Evolutionary conservation across 30 jellyfish, hydroid and myxozoan species (phyloP).

Genomic region (Aurelia coerulea): DNA sequence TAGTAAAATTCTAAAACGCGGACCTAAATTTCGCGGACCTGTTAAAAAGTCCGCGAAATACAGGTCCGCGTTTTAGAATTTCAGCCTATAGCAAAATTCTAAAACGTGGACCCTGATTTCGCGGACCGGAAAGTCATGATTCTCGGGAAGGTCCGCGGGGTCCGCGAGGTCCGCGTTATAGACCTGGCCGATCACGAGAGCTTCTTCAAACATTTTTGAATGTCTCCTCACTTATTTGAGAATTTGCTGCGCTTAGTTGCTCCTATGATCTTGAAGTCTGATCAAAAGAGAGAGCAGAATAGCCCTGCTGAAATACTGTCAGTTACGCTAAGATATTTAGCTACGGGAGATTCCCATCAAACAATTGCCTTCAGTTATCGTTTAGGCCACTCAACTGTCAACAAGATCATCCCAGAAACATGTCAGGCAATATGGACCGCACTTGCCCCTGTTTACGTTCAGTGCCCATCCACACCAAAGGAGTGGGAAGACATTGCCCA

Average conservation of each 20-base stretch:
- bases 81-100: too few relatives aligned
- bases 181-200: too few relatives aligned
- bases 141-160: too few relatives aligned
- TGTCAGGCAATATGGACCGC: constrained; percentile 47
- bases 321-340: constrained; percentile 45
- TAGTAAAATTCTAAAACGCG: too few relatives aligned
- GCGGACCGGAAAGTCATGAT: too few relatives aligned
- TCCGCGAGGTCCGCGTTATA: too few relatives aligned
- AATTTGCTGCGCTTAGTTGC: constrained; percentile 6
- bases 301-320: constrained; percentile 34
- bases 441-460: constrained; percentile 20
- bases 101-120: too few relatives aligned
- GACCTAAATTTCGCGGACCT: too few relatives aligned
- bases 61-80: too few relatives aligned
- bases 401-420: constrained; percentile 48
- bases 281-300: constrained; percentile 22
- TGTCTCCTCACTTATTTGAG: constrained; percentile 31
- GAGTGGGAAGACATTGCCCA: constrained; percentile 52
- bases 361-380: too few relatives aligned
- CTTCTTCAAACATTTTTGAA: constrained; percentile 39
- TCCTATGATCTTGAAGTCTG: background rate
- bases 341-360: constrained; percentile 52
- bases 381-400: constrained; percentile 14
- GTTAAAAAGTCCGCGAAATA: too few relatives aligned
- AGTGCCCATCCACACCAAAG: constrained; percentile 2